Conservation (phyloP, 2,888 invertebrate genomes). For the Hermaeophaga mercurialis region DNA sequence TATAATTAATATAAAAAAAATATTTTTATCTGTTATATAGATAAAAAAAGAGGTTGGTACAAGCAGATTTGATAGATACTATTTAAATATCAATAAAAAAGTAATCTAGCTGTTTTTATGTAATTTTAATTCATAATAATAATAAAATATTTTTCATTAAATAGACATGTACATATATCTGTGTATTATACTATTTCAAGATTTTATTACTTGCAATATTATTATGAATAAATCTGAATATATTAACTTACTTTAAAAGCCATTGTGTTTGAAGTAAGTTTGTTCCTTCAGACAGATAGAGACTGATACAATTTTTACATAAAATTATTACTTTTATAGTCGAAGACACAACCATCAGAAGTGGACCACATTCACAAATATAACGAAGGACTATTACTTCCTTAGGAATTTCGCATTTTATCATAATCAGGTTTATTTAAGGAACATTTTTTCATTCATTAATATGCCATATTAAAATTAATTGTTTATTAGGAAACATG, state of each 20-base stretch:
- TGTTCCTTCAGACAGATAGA: constrained; percentile 34
- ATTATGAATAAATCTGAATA: constrained; percentile 1
- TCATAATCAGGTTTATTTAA: too few species aligned
- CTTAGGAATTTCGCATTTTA: too few species aligned
- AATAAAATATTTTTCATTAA: neutral
- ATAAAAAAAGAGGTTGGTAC: too few species aligned
- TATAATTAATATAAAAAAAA: too few species aligned
- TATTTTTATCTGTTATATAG: too few species aligned
- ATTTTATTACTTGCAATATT: neutral
- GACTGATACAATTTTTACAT: constrained; percentile 44
- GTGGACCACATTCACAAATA: constrained; percentile 52
- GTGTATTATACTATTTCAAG: neutral
- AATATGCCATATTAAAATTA: too few species aligned
- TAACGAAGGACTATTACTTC: constrained; percentile 48
- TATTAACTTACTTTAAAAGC: constrained; percentile 46
- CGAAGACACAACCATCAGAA: constrained; percentile 32
- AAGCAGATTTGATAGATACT: too few species aligned
- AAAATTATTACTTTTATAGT: constrained; percentile 42
- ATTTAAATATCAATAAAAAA: too few species aligned
- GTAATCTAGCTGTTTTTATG: neutral
- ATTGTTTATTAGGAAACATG: too few species aligned
- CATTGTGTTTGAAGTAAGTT: constrained; percentile 42
- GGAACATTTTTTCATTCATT: too few species aligned
- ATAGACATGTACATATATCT: neutral
- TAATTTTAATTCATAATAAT: neutral